Evolutionary conservation across 2,113 vertebrate species (phyloP).

Genomic region (Benitochromis conjunctus): DNA sequence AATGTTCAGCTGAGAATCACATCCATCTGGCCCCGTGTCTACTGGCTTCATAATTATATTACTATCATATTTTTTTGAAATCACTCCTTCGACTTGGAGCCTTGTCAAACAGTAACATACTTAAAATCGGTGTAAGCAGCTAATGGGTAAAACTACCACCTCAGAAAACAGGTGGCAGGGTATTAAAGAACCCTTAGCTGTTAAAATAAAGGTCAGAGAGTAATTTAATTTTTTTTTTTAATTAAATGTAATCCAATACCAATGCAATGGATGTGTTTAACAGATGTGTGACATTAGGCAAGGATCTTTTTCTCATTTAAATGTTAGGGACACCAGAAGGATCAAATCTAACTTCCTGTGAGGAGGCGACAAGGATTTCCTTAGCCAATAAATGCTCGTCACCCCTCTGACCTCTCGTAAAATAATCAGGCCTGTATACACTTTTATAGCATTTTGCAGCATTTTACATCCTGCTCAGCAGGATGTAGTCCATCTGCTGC

Average conservation of each 20-base stretch:
- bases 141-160: neutral
- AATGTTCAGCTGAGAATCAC: neutral
- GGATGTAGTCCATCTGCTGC: slow-evolving; percentile 51
- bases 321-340: neutral
- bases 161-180: neutral
- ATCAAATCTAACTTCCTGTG: neutral
- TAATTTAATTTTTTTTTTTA: neutral
- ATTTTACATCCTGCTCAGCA: slow-evolving; percentile 40
- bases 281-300: neutral
- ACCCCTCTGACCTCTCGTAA: neutral
- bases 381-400: slow-evolving; percentile 5
- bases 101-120: neutral
- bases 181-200: neutral
- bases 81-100: neutral
- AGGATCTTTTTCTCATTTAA: neutral
- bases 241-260: neutral
- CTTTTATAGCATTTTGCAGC: slow-evolving; percentile 44
- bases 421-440: slow-evolving; percentile 43
- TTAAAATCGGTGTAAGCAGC: neutral
- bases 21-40: neutral
- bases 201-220: neutral
- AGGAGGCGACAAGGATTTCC: neutral
- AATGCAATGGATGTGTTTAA: neutral
- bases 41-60: neutral
- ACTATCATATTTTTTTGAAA: neutral